Conservation (phyloP, 2,888 invertebrate genomes). For the Isoperla grammatica region DNA sequence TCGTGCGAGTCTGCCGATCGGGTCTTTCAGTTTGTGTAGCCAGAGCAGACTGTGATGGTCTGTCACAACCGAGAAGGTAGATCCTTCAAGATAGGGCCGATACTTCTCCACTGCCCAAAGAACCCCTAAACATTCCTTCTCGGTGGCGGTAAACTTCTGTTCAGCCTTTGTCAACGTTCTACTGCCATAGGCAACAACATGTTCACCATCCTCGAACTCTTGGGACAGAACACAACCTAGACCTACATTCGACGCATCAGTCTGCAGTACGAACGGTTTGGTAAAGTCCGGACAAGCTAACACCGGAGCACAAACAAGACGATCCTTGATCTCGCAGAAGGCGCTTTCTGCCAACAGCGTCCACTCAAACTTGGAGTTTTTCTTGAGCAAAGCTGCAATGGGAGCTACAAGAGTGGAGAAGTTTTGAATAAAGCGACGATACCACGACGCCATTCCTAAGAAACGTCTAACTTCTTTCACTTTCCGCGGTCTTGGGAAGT, state of each 20-base stretch:
- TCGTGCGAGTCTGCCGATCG: constrained; percentile 4
- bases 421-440: constrained; percentile 31
- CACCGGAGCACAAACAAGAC: constrained; percentile 28
- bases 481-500: constrained; percentile 33
- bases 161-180: constrained; percentile 6
- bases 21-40: constrained; percentile 13
- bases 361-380: background rate
- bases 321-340: constrained; percentile 23
- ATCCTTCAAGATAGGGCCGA: constrained; percentile 17
- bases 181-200: constrained; percentile 10
- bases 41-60: constrained; percentile 13
- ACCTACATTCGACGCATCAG: constrained; percentile 35
- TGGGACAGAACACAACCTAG: constrained; percentile 35
- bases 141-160: constrained; percentile 10
- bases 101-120: constrained; percentile 19
- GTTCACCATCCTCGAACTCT: constrained; percentile 27
- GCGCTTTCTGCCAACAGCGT: constrained; percentile 13
- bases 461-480: constrained; percentile 33
- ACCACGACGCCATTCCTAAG: constrained; percentile 37
- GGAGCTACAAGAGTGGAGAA: constrained; percentile 27
- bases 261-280: constrained; percentile 29
- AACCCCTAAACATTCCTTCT: constrained; percentile 13
- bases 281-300: constrained; percentile 32
- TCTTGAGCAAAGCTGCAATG: constrained; percentile 29
- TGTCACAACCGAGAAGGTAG: constrained; percentile 6